These are phyloP conservation scores for Erebia ligea DNA, from an alignment of 2,888 invertebrate species.

Conservation along the genomic window DNA sequence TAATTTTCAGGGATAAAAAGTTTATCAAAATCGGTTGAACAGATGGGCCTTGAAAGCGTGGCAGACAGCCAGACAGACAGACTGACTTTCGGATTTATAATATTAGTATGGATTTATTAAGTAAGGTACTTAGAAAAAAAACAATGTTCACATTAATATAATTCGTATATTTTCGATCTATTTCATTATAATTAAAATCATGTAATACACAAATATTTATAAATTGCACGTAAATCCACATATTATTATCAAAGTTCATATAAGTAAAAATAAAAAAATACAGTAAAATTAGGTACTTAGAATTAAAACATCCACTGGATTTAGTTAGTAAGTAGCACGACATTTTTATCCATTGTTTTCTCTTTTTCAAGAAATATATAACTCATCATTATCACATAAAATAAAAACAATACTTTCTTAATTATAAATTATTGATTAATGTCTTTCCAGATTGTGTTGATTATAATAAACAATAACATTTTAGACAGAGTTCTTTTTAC, in stretches of 20 bases:
- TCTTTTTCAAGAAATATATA: not conserved
- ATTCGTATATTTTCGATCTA: constrained; percentile 64
- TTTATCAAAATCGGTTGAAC: too few species aligned
- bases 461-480: too few species aligned
- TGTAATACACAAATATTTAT: constrained; percentile 40
- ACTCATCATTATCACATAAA: not conserved
- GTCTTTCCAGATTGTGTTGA: too few species aligned
- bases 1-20: too few species aligned
- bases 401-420: constrained; percentile 12
- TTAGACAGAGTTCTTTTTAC: too few species aligned
- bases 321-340: not conserved
- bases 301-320: constrained; percentile 23
- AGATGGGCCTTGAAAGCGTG: too few species aligned
- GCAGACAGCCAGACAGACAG: too few species aligned
- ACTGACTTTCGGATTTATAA: too few species aligned
- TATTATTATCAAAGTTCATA: constrained; percentile 18
- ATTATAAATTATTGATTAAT: not conserved
- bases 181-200: constrained; percentile 38
- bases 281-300: constrained; percentile 37
- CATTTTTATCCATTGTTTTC: not conserved
- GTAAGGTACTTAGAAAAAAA: constrained; percentile 21
- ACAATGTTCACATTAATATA: constrained; percentile 66
- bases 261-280: constrained; percentile 2
- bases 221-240: constrained; percentile 29
- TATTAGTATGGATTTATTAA: too few species aligned